Base-by-base conservation (phyloP, 2,888 invertebrate species). In the Mythimna lalbum region DNA sequence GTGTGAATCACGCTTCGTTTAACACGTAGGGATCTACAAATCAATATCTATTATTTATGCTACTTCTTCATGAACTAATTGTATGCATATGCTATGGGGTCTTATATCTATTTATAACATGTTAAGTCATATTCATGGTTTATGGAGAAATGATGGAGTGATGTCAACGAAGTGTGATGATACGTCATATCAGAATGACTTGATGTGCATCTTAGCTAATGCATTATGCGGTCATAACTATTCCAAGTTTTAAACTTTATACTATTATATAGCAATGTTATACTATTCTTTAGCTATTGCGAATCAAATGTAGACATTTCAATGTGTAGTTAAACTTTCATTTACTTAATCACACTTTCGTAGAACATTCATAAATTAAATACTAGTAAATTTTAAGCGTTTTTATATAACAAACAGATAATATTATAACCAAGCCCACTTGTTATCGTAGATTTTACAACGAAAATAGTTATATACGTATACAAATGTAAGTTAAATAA, bases 361-460 rank as follows among this genome's bases (percentile, higher is more conserved):
- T 86, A 87, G 84, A 78, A 78, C 57, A 82, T 76, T 85, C 81
- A 85, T 82, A 80, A 80, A 82, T 77, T 76, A 62, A 74, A 81
- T 76, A 82, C 68, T 84, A 77, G 66, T 78, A 82, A 73, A 77
- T 83, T 85, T 73, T 83, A 85, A 85, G 83, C 78, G 85, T 85
- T 85, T 85, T 86, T 88, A 88, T 86, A 81, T 87, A 83, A 86
- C 85, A 82, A 81, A 85, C 83, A 83, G 79, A 80, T 83, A 79
- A 76, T 80, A 83, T 78, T 86, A 82, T 86, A 88, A 84, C 86
- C 83, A 90, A 87, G 76, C 85, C 87, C 90, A 92, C 89, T 93
- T 93, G 93, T 94, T 93, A 93, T 89, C 81, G 92, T 93, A 93
- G 93, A 93, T 93, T 94, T 93, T 94, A 94, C 94, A 95, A 95